Base-by-base conservation (phyloP, 2,113 vertebrate species). In the Ginglymostoma cirratum region DNA sequence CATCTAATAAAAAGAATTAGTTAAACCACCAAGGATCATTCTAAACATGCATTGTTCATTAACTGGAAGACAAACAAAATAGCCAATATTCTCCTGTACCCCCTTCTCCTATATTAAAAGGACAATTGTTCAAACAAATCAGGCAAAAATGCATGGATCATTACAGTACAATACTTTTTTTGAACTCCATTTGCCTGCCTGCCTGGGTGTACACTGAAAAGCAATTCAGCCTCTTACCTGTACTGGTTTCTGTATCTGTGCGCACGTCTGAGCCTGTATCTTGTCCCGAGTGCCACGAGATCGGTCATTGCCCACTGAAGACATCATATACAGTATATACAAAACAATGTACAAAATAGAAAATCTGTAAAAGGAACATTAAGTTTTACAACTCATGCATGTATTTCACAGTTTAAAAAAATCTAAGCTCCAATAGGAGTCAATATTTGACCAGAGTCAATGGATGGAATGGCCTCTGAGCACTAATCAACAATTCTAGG, bases 281-380 rank as follows among this genome's bases (percentile, higher is more conserved):
- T 98, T 98, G 96, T 99, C 99, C 98, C 98, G 98, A 98, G 98
- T 97, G 97, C 98, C 98, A 97, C 98, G 98, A 97, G 98, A 97
- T 97, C 98, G 98, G 97, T 98, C 99, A 98, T 97, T 98, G 98
- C 98, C 98, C 98, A 99, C 97, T 3, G 99, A 99, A 98, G 99
- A 99, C 99, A 99, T 99, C 98, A 99, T 99, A 98, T 98, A 99
- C 98, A 98, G 98, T 99, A 99, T 99, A 99, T 99, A 99, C 99
- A 99, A 99, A 99, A 98, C 98, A 99, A 98, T 96, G 98, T 99
- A 99, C 99, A 99, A 99, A 99, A 99, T 98, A 99, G 98, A 99
- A 99, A 99, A 99, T 98, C 99, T 99, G 98, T 76, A 98, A 97
- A 23, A 48, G 97, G 96, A 67, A 94, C 96, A 95, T 34, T 65